A percentile compares a stretch with the other conserved stretches of the same genome.
Evolutionary conservation across 2,888 invertebrate genomes (phyloP).

Genomic region (Rhagonycha fulva): DNA sequence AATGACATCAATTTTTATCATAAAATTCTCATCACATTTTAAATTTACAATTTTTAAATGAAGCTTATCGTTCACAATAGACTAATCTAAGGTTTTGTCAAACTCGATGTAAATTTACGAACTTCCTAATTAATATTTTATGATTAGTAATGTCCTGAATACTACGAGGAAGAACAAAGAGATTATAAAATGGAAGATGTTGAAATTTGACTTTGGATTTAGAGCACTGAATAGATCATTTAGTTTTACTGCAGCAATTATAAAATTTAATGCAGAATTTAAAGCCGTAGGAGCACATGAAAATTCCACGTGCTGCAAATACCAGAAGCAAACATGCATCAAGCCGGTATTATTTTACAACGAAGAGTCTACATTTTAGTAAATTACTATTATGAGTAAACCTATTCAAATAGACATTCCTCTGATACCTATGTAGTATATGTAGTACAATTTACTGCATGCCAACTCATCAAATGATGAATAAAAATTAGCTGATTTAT

Average conservation of each 20-base stretch:
- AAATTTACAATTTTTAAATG: not conserved
- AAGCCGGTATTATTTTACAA: not conserved
- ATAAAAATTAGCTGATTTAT: not conserved
- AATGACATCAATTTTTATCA: slow-evolving; percentile 43
- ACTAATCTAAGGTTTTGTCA: not conserved
- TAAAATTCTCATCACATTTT: not conserved
- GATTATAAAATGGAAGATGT: not conserved
- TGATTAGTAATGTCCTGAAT: too few relatives aligned
- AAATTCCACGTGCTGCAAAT: not conserved
- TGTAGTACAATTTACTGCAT: too few relatives aligned
- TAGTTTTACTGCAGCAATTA: not conserved
- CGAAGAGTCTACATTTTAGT: not conserved
- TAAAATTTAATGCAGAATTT: not conserved
- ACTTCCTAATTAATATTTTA: not conserved
- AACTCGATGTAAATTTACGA: not conserved
- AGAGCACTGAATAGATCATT: not conserved
- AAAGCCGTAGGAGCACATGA: not conserved
- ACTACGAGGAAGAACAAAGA: not conserved
- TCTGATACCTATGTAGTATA: not conserved
- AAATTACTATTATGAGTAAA: not conserved
- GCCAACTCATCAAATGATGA: too few relatives aligned
- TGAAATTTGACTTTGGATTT: not conserved
- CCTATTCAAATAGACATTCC: not conserved
- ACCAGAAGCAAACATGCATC: not conserved
- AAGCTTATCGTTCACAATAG: not conserved